A percentile compares a stretch with the other conserved stretches of the same genome.
Conservation (phyloP, 2,797 vertebrate genomes). For the Iguana delicatissima region DNA sequence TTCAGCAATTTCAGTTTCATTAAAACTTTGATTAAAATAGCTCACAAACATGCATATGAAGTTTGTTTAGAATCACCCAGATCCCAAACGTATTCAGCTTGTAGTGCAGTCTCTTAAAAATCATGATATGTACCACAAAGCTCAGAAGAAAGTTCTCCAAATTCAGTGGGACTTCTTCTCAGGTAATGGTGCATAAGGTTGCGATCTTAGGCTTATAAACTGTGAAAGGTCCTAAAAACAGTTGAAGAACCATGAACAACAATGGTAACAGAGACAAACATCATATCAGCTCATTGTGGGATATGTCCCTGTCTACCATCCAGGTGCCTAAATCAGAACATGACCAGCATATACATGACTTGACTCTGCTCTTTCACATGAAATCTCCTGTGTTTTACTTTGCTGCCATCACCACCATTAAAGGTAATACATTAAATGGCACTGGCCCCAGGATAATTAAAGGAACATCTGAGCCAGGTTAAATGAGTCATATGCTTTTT, state of each 20-base stretch:
- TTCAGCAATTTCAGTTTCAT: slow-evolving; percentile 36
- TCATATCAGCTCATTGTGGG: neutral
- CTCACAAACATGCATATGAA: slow-evolving; percentile 2
- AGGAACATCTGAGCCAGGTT: neutral
- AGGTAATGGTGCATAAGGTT: neutral
- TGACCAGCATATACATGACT: too few species aligned
- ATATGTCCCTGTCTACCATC: too few species aligned
- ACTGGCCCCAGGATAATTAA: neutral
- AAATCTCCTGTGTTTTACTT: too few species aligned
- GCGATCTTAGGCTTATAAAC: neutral
- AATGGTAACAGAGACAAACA: neutral
- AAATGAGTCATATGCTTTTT: neutral
- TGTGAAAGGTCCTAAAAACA: neutral
- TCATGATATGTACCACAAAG: neutral
- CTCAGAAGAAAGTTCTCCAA: neutral
- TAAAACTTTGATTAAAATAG: slow-evolving; percentile 37
- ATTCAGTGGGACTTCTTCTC: neutral
- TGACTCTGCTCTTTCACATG: too few species aligned
- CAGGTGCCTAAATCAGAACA: neutral
- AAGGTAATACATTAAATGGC: neutral
- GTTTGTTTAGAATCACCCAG: neutral
- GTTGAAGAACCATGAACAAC: neutral
- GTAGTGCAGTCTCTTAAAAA: neutral
- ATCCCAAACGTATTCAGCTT: neutral
- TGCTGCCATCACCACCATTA: neutral